A percentile compares a stretch with the other conserved stretches of the same genome.
Conservation (phyloP, 2,888 invertebrate species). For the Lasioglossum morio region DNA sequence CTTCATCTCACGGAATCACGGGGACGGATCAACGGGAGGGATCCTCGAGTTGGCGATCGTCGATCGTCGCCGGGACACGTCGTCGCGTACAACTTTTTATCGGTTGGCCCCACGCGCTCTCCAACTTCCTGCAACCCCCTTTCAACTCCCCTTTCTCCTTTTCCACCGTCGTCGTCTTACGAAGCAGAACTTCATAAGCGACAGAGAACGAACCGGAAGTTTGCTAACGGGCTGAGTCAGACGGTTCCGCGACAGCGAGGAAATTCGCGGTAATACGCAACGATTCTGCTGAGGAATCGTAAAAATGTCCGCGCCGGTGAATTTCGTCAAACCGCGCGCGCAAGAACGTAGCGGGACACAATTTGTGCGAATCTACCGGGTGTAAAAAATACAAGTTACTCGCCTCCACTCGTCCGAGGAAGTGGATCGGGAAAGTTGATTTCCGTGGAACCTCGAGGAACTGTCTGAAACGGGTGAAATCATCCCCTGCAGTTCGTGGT, state of each 20-base stretch:
- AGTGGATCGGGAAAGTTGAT: neutral
- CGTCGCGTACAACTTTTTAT: conserved; percentile 46
- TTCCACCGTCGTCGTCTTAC: conserved; percentile 44
- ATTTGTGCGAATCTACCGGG: too few species aligned
- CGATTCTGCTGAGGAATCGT: conserved; percentile 53
- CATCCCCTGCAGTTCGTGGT: neutral
- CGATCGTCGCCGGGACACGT: conserved; percentile 40
- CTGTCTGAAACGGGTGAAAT: neutral
- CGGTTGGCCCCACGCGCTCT: conserved; percentile 28
- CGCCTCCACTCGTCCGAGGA: neutral
- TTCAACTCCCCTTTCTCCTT: neutral
- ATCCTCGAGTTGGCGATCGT: conserved; percentile 25
- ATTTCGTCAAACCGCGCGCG: conserved; percentile 25
- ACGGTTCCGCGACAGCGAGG: conserved; percentile 27
- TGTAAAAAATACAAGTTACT: neutral
- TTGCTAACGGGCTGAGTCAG: conserved; percentile 64
- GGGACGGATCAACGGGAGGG: conserved; percentile 17
- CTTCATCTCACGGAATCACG: conserved; percentile 26
- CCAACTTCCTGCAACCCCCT: conserved; percentile 16
- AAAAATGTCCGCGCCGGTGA: conserved; percentile 37
- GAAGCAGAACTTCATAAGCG: conserved; percentile 58
- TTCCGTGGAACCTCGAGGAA: neutral
- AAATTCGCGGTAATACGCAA: conserved; percentile 56
- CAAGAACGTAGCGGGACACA: too few species aligned
- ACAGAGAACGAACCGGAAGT: conserved; percentile 54